Evolutionary conservation across 1,140 invertebrate species (phyloP).

Genomic region (Antheraea mylitta): DNA sequence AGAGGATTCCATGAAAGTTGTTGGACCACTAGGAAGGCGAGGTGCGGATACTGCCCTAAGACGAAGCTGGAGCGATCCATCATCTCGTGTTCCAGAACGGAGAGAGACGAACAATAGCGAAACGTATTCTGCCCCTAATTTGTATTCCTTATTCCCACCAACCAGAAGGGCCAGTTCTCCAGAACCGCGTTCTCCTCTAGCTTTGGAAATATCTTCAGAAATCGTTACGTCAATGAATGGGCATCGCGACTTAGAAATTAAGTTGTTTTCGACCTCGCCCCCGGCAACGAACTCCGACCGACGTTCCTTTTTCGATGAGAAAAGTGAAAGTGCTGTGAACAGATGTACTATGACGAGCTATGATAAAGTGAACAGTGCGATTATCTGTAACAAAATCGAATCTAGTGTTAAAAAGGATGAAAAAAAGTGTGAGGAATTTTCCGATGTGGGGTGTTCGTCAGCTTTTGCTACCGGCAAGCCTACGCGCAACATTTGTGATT

Average conservation of each 20-base stretch:
- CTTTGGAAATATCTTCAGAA: constrained; percentile 86
- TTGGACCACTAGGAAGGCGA: constrained; percentile 55
- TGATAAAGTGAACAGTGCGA: constrained; percentile 68
- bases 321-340: constrained; percentile 72
- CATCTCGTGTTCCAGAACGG: constrained; percentile 61
- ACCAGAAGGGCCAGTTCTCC: constrained; percentile 70
- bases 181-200: constrained; percentile 58
- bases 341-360: constrained; percentile 54
- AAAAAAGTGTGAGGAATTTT: constrained; percentile 58
- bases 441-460: constrained; percentile 50
- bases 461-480: constrained; percentile 43
- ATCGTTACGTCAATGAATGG: constrained; percentile 88
- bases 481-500: constrained; percentile 73
- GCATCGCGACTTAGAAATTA: constrained; percentile 88
- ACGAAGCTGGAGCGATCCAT: constrained; percentile 83
- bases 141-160: constrained; percentile 79
- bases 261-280: constrained; percentile 83
- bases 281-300: constrained; percentile 62
- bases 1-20: constrained; percentile 73
- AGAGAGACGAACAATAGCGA: constrained; percentile 58
- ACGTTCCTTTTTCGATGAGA: constrained; percentile 68
- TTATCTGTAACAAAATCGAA: constrained; percentile 56
- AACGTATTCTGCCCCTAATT: constrained; percentile 55
- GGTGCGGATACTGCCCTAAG: constrained; percentile 74
- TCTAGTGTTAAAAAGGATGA: constrained; percentile 48